Base-by-base conservation (phyloP, 2,113 vertebrate species). In the Onychorhynchus coronatus region DNA sequence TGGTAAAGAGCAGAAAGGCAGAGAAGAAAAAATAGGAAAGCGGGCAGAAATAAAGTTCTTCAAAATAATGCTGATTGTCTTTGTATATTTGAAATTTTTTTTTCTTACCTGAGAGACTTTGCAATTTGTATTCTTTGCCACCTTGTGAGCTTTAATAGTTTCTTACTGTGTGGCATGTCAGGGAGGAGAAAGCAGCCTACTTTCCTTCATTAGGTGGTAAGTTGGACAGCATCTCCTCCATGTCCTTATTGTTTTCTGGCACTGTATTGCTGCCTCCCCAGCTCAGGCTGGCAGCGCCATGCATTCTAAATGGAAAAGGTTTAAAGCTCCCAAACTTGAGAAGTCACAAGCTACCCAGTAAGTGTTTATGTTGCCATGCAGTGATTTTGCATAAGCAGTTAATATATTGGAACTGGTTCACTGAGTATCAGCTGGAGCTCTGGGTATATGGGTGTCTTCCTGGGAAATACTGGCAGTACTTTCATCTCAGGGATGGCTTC, bases 371-470 rank as follows among this genome's bases (percentile, higher is more conserved):
- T 22, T 88, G 12, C 14, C 8, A 7, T 41, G 33, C 47, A 56
- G 6, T 31, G 49, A 52, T 28, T 92, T 76, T 66, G 5, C 5
- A 6, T 4, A 18, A 44, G 41, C 0, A 2, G 7, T 37, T 59
- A 2, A 3, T 59, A 2, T 1, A 2, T 33, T 39, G 41, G n/a
- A 65, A 31, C 33, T 33, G 31, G 30, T 33, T 79, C 10, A 8
- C 7, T 17, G 68, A 28, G 8, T 33, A 21, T 14, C 33, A 58
- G 11, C n/a, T 61, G 86, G 16, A 65, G 49, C 28, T 58, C 24
- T 55, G 46, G 20, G n/a, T 37, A 10, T 4, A 2, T 17, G 23
- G 8, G 5, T 3, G 2, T 22, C 8, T 39, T 74, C 4, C 4
- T 61, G 44, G 27, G 22, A 62, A 62, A 18, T 33, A 5, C 24